These are phyloP conservation scores for Apoda limacodes DNA, from an alignment of 2,888 invertebrate species.

Conservation along the genomic window DNA sequence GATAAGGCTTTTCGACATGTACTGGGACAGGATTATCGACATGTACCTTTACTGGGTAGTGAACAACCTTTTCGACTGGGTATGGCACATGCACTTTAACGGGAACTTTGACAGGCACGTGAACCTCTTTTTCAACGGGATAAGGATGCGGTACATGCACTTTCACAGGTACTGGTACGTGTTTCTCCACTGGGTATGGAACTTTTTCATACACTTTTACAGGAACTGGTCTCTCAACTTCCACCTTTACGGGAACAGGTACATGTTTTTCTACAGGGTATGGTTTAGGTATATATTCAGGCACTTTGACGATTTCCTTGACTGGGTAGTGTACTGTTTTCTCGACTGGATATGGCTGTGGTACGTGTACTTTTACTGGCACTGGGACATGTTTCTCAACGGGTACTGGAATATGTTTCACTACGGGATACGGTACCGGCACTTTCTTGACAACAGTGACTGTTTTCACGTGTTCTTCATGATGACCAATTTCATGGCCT, in stretches of 20 bases:
- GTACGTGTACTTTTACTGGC: constrained; percentile 77
- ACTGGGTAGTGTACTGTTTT: constrained; percentile 76
- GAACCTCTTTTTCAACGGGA: constrained; percentile 78
- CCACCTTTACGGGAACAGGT: constrained; percentile 75
- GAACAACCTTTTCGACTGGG: constrained; percentile 80
- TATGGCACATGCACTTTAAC: constrained; percentile 80
- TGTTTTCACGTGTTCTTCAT: constrained; percentile 71
- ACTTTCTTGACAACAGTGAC: constrained; percentile 79
- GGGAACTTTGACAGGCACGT: constrained; percentile 74
- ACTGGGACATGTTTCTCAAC: constrained; percentile 75
- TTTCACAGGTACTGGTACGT: constrained; percentile 75
- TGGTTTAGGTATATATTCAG: constrained; percentile 75
- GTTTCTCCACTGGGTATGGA: constrained; percentile 80
- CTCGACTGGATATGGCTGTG: constrained; percentile 77
- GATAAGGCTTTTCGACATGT: constrained; percentile 74
- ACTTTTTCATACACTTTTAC: constrained; percentile 71
- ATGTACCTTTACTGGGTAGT: constrained; percentile 77
- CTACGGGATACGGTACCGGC: constrained; percentile 78
- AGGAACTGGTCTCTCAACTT: constrained; percentile 75
- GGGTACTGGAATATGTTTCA: constrained; percentile 75
- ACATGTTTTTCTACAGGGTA: constrained; percentile 76
- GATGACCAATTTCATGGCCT: constrained; percentile 30
- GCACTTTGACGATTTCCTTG: constrained; percentile 74
- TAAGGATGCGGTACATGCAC: constrained; percentile 79
- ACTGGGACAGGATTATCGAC: constrained; percentile 79